Conservation (phyloP, 2,888 invertebrate species). For the Melinaea marsaeus region DNA sequence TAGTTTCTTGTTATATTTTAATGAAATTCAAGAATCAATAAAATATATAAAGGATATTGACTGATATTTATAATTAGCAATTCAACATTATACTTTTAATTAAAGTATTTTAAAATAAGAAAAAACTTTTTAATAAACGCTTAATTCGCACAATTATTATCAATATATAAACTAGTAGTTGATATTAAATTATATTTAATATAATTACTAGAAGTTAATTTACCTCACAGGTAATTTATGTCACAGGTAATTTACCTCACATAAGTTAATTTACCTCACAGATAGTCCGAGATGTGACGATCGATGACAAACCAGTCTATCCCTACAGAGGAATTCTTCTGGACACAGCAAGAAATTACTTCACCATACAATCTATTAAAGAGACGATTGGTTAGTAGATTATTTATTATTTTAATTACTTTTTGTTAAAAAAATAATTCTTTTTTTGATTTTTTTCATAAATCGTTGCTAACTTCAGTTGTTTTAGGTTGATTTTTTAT, state of each 20-base stretch:
- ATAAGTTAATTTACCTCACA: conserved; percentile 47
- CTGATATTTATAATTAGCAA: too few relatives aligned
- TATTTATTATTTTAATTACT: background rate
- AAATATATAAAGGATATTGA: too few relatives aligned
- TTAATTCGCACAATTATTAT: too few relatives aligned
- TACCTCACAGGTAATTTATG: conserved; percentile 68
- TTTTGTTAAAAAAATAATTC: background rate
- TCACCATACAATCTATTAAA: conserved; percentile 84
- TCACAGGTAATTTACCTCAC: conserved; percentile 70
- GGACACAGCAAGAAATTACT: conserved; percentile 94
- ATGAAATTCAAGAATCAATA: too few relatives aligned
- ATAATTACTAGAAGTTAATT: background rate
- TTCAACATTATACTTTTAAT: too few relatives aligned
- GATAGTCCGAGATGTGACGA: conserved; percentile 79
- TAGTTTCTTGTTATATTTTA: too few relatives aligned
- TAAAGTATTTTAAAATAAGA: too few relatives aligned
- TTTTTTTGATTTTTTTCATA: background rate
- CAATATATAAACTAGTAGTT: too few relatives aligned
- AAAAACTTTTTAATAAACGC: too few relatives aligned
- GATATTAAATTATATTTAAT: too few relatives aligned
- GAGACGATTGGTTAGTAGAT: conserved; percentile 80
- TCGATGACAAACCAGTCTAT: conserved; percentile 89
- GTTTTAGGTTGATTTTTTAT: too few relatives aligned
- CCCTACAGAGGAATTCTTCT: conserved; percentile 92
- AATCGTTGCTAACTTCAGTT: too few relatives aligned